Evolutionary conservation across 2,797 vertebrate species (phyloP), one percentile per base, ranked within the genome.

Genomic region (Cuculus canorus): DNA sequence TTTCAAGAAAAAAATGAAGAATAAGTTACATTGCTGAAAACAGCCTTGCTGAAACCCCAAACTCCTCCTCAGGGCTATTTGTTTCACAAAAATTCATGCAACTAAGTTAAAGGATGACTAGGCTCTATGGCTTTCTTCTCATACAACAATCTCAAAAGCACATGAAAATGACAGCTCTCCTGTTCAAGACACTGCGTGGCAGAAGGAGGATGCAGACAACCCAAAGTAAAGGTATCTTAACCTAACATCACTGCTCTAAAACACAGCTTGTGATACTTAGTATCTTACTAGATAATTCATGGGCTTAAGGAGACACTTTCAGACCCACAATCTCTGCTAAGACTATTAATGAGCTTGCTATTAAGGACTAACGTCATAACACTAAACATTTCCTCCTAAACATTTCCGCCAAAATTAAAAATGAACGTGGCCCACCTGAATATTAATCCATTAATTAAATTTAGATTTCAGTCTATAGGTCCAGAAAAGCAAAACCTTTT

Each of bases 1-100:
- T 99, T 96, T 30, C 63, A 77, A 75, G 37, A 77, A 81, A 66
- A 96, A 80, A 86, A 78, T 8, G 33, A 32, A 52, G 12, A 64
- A 4, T 6, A 43, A 30, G 35, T 79, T 57, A 63, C 2, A 22
- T 8, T 14, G 39, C 69, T 47, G 54, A 11, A 18, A 54, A 16
- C 13, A 45, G 11, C 37, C 18, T 35, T 7, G 1, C 0, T 10
- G 35, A 39, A 66, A 21, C 16, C 15, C 24, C 63, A 21, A 11
- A 32, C 23, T 10, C 21, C 33, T 82, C 69, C 33, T 14, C 2
- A 25, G 9, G 7, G 3, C 3, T 0, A 3, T 5, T 3, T 24
- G 47, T 1, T 11, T 4, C 80, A n/a, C 39, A 86, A 39, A 17
- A 22, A 45, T 1, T 28, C 66, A 28, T 5, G 7, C 4, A 23